phyloP scores from a whole-genome alignment of 2,888 invertebrate genomes.

The Graphium colonna region DNA sequence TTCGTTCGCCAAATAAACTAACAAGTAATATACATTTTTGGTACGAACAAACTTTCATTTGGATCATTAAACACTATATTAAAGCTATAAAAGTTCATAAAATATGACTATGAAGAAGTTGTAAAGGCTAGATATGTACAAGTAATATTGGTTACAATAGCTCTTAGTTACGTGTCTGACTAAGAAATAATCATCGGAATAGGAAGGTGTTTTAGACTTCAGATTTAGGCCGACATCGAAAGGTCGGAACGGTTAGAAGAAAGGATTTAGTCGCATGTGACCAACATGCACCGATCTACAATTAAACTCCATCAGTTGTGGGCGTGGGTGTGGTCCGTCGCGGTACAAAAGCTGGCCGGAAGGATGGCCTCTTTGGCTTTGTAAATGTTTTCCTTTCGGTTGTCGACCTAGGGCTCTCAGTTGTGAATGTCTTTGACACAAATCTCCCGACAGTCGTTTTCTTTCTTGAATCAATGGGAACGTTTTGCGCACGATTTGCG shows the following conservation, averaged over 20 bases:
- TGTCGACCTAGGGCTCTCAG: slow-evolving; percentile 59
- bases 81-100: slow-evolving; percentile 72
- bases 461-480: slow-evolving; percentile 64
- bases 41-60: slow-evolving; percentile 69
- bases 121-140: slow-evolving; percentile 52
- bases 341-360: slow-evolving; percentile 64
- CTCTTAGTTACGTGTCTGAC: slow-evolving; percentile 1
- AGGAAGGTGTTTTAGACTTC: slow-evolving; percentile 24
- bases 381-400: slow-evolving; percentile 62
- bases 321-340: slow-evolving; percentile 53
- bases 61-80: slow-evolving; percentile 57
- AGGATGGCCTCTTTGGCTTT: slow-evolving; percentile 61
- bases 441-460: slow-evolving; percentile 40
- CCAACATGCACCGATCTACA: slow-evolving; percentile 6
- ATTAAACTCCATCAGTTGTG: slow-evolving; percentile 35
- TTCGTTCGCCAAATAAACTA: slow-evolving; percentile 67
- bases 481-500: slow-evolving; percentile 60
- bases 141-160: slow-evolving; percentile 27
- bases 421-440: slow-evolving; percentile 50
- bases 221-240: neutral
- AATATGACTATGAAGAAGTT: slow-evolving; percentile 70
- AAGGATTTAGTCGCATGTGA: slow-evolving; percentile 21
- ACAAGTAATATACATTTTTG: slow-evolving; percentile 75
- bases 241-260: slow-evolving; percentile 30
- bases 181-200: slow-evolving; percentile 38